phyloP scores from a whole-genome alignment of 1,140 invertebrate species.

The Schmidtea mediterranea region DNA sequence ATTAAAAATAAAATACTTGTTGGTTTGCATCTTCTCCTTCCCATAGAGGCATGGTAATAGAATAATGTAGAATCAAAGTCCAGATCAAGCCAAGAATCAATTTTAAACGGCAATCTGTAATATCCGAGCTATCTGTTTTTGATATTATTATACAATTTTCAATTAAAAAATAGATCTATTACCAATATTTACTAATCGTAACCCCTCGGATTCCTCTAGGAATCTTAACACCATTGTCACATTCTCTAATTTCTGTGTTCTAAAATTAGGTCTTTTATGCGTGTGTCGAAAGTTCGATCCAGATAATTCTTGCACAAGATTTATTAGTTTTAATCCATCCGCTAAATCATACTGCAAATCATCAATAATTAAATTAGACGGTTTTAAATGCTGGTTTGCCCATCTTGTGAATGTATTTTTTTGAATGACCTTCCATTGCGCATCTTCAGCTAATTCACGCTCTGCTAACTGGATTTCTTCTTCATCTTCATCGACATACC shows the following conservation, averaged over 20 bases:
- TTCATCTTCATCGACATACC: constrained; percentile 6
- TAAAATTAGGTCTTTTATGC: constrained; percentile 57
- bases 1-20: neutral
- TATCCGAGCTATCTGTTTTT: constrained; percentile 35
- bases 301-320: constrained; percentile 55
- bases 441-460: constrained; percentile 5
- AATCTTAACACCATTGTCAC: constrained; percentile 54
- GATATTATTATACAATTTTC: neutral
- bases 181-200: constrained; percentile 78
- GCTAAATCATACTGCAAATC: constrained; percentile 56
- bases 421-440: constrained; percentile 57
- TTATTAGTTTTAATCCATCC: constrained; percentile 53
- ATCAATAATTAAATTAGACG: constrained; percentile 43
- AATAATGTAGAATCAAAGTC: constrained; percentile 79
- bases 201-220: constrained; percentile 54
- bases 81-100: constrained; percentile 73
- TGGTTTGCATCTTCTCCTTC: constrained; percentile 8
- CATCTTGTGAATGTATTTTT: constrained; percentile 79
- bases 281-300: constrained; percentile 52
- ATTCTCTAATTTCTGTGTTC: constrained; percentile 48
- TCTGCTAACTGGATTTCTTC: constrained; percentile 5
- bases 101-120: constrained; percentile 68
- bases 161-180: neutral
- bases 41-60: constrained; percentile 37
- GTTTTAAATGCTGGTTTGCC: constrained; percentile 70